Base-by-base conservation (phyloP, 2,888 invertebrate genomes). In the Macrophya alboannulata region DNA sequence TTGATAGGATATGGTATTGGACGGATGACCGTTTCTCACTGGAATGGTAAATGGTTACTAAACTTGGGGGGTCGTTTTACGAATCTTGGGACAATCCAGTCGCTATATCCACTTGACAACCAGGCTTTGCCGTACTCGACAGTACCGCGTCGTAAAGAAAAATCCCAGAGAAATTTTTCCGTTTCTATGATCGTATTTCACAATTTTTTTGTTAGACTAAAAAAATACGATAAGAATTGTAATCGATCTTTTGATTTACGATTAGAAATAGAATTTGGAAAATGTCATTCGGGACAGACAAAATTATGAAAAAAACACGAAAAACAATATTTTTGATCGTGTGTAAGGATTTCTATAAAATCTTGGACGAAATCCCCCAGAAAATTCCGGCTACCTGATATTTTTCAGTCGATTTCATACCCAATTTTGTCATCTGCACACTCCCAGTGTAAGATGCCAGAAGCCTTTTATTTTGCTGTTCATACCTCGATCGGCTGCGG, bases 11-110 rank as follows among this genome's bases (percentile, higher is more conserved):
- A 81, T 59, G 62, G 81, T 81, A 77, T 37, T 77, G 77, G 48
- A 55, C 31, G 77, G 48, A 77, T 40, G 43, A 31, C 55, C 17
- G 55, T 25, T 21, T 77, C 77, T 77, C 12, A 77, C 77, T 25
- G 43, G 81, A 81, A 81, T 81, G 59, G 59, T 81, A 81, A 81
- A 81, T 43, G 81, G 62, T 43, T 31, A 17, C 25, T n/a, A 59
- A 37, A 62, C 81, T 62, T 81, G 81, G 81, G 81, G 81, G 81
- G 81, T 81, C 81, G 59, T 43, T 81, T 62, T 43, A 81, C 59
- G 59, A 62, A 51, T 62, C 81, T 12, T 21, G 21, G 62, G 62
- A 40, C 40, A 40, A 55, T 40, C 40, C 21, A 17, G 48, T 59
- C 59, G 21, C n/a, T 81, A 8, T 62, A 8, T 62, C 79, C 79